Percentiles rank a stretch among this genome's conserved stretches.
Evolutionary conservation across 1,140 invertebrate genomes (phyloP).

Genomic region (Penaeus chinensis): DNA sequence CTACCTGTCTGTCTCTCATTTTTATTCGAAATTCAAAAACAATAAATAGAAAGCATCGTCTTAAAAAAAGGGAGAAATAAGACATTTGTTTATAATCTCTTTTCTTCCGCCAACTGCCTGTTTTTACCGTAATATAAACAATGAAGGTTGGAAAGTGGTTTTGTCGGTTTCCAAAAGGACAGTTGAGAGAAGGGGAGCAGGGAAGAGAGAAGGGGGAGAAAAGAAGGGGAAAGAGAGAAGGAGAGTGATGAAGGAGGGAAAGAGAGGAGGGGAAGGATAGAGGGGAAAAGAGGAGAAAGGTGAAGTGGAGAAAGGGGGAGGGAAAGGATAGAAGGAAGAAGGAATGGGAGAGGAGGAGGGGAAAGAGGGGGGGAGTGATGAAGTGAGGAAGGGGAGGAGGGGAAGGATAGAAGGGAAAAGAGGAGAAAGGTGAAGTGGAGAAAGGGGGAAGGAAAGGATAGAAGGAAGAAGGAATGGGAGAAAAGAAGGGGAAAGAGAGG

Average conservation of each 20-base stretch:
- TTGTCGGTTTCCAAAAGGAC: no score
- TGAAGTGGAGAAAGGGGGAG: no score
- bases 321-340: not conserved
- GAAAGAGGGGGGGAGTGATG: not conserved
- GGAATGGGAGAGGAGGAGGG: not conserved
- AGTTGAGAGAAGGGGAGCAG: not conserved
- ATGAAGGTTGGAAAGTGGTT: no score
- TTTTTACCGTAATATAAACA: no score
- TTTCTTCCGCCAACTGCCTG: no score
- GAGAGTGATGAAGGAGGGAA: no score
- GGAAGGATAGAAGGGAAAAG: not conserved
- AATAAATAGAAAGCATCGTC: no score
- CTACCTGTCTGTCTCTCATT: no score
- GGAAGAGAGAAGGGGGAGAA: not conserved
- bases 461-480: not conserved
- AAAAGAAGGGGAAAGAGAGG: not conserved
- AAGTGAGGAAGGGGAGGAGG: slow-evolving; percentile 2
- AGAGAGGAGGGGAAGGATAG: not conserved
- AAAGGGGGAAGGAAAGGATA: not conserved
- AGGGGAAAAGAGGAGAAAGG: not conserved
- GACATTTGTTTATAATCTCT: no score
- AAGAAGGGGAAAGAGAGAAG: not conserved
- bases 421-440: not conserved
- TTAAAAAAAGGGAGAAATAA: no score
- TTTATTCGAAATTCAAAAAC: no score